Evolutionary conservation across 2,888 invertebrate species (phyloP).

Genomic region (Hypolimnas misippus): DNA sequence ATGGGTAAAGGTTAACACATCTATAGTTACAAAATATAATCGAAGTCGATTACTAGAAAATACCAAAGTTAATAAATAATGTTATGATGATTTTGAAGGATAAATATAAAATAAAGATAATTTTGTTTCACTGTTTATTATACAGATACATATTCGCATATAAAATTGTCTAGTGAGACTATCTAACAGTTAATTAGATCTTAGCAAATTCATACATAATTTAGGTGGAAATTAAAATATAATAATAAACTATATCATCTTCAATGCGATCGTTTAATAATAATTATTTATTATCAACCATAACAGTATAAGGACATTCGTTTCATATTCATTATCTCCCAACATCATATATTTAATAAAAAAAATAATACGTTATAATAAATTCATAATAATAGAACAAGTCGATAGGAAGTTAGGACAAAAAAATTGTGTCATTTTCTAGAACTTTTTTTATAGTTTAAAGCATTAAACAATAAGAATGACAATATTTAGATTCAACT

Average conservation of each 20-base stretch:
- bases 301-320: constrained; percentile 18
- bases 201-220: constrained; percentile 60
- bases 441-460: not conserved
- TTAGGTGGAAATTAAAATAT: constrained; percentile 49
- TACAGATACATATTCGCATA: constrained; percentile 72
- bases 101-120: constrained; percentile 4
- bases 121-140: constrained; percentile 59
- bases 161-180: constrained; percentile 75
- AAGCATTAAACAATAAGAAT: not conserved
- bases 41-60: too few relatives aligned
- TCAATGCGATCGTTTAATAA: constrained; percentile 16
- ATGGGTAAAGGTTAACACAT: too few relatives aligned
- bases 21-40: too few relatives aligned
- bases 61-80: too few relatives aligned
- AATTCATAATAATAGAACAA: not conserved
- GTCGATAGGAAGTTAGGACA: not conserved
- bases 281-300: constrained; percentile 16
- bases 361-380: constrained; percentile 2
- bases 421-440: not conserved
- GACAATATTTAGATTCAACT: not conserved
- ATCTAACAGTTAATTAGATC: constrained; percentile 64
- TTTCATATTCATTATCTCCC: not conserved
- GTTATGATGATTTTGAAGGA: too few relatives aligned
- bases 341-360: not conserved
- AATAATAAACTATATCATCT: constrained; percentile 40